Evolutionary conservation across 2,888 invertebrate genomes (phyloP).

Genomic region (Mythimna lalbum): DNA sequence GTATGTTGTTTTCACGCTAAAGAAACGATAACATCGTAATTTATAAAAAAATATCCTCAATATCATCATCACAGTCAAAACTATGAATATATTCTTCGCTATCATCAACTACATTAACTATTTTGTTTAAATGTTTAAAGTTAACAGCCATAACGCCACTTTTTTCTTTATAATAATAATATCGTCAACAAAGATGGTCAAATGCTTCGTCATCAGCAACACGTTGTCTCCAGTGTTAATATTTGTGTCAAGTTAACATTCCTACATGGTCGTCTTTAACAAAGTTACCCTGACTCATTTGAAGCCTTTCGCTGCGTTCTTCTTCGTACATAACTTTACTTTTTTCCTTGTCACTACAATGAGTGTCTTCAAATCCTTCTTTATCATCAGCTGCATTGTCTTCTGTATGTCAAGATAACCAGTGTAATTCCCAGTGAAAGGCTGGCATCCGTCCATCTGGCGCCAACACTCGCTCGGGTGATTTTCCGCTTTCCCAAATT

Average conservation of each 20-base stretch:
- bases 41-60: not conserved
- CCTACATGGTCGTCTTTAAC: slow-evolving; percentile 12
- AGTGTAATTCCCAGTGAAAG: slow-evolving; percentile 57
- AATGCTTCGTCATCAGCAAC: not conserved
- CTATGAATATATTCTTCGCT: not conserved
- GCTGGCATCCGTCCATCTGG: slow-evolving; percentile 84
- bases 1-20: too few species aligned
- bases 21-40: not conserved
- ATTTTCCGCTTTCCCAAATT: slow-evolving; percentile 82
- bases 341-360: too few species aligned
- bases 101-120: not conserved
- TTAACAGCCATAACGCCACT: not conserved
- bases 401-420: too few species aligned
- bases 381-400: too few species aligned
- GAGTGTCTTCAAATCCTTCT: too few species aligned
- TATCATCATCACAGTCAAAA: not conserved
- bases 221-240: slow-evolving; percentile 9
- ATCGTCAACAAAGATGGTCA: too few species aligned
- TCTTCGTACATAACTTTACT: too few species aligned
- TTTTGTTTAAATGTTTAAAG: not conserved
- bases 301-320: too few species aligned
- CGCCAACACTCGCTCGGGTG: slow-evolving; percentile 70
- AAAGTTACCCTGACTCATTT: slow-evolving; percentile 31
- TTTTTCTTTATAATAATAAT: too few species aligned
- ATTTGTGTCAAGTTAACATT: slow-evolving; percentile 25